These are phyloP conservation scores for Theonella swinhoei DNA, from an alignment of 37 sponge, comb jelly and placozoan species.

Conservation along the genomic window DNA sequence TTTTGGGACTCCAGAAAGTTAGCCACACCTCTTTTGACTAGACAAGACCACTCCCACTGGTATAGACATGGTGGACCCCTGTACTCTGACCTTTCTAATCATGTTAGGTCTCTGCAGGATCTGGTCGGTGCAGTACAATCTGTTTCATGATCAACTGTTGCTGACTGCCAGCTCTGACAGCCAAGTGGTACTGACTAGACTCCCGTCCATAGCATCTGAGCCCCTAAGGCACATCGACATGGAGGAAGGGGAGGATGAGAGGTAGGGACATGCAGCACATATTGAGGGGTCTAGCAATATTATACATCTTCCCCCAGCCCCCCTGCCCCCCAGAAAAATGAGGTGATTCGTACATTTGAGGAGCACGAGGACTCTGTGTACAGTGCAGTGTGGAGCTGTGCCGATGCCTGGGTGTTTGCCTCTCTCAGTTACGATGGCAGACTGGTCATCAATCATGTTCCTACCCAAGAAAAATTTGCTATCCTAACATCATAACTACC, in stretches of 20 bases:
- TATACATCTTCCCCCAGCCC: neutral
- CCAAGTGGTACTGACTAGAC: conserved; percentile 79
- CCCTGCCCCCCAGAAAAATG: conserved; percentile 50
- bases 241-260: conserved; percentile 58
- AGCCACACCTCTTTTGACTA: conserved; percentile 67
- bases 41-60: conserved; percentile 97
- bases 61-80: conserved; percentile 12
- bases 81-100: neutral
- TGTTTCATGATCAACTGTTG: conserved; percentile 90
- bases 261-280: neutral
- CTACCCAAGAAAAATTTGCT: conserved; percentile 72
- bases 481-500: conserved; percentile 58
- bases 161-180: conserved; percentile 90
- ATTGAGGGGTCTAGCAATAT: neutral
- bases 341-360: conserved; percentile 80
- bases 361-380: conserved; percentile 99
- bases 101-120: conserved; percentile 51
- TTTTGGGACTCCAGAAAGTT: conserved; percentile 93
- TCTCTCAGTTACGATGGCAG: conserved; percentile 96
- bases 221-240: conserved; percentile 69
- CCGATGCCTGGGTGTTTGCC: conserved; percentile 99
- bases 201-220: conserved; percentile 90
- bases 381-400: conserved; percentile 82
- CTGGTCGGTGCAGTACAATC: conserved; percentile 93
- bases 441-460: conserved; percentile 94